Base-by-base conservation (phyloP, 2,888 invertebrate genomes). In the Ethmia dodecea region DNA sequence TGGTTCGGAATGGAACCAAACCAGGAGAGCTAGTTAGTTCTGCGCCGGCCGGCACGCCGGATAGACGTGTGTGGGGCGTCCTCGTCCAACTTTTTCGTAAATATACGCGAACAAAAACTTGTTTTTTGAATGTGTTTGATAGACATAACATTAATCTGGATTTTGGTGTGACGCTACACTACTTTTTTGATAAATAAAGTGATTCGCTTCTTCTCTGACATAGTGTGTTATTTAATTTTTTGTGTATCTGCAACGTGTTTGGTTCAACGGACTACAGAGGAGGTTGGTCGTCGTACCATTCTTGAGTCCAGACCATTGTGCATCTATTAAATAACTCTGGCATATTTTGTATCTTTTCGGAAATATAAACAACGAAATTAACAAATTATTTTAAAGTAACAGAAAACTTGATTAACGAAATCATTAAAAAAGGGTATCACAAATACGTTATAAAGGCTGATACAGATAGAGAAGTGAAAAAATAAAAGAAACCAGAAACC, bases 191-290 rank as follows among this genome's bases (percentile, higher is more conserved):
- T 37, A 30, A 59, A 59, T 70, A 63, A 66, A 76, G 83, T 83
- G 83, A 52, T 66, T 52, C 37, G 52, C 49, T 39, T 37, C 37
- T 53, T 36, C 34, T 50, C 41, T 47, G 35, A 57, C 55, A 49
- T 56, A 58, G 68, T 64, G 79, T 71, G 73, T 67, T 76, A 72
- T 78, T 78, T 75, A 62, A 66, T 79, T 79, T 74, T 72, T 74
- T 79, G 84, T 86, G 81, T 73, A 75, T 73, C 77, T 77, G 69
- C 80, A 80, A 83, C 84, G 84, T 83, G 84, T 81, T 78, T 84
- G 75, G 86, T 86, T 86, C 84, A 84, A 83, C 77, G 86, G 83
- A 86, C 84, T 79, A 68, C 74, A 57, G 72, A 78, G 72, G 71
- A 75, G 77, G 86, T 84, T 81, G 81, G 81, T 79, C 73, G 73